Percentiles rank a stretch among this genome's conserved stretches.
Conservation (phyloP, 2,113 vertebrate genomes). For the Scopus umbretta region DNA sequence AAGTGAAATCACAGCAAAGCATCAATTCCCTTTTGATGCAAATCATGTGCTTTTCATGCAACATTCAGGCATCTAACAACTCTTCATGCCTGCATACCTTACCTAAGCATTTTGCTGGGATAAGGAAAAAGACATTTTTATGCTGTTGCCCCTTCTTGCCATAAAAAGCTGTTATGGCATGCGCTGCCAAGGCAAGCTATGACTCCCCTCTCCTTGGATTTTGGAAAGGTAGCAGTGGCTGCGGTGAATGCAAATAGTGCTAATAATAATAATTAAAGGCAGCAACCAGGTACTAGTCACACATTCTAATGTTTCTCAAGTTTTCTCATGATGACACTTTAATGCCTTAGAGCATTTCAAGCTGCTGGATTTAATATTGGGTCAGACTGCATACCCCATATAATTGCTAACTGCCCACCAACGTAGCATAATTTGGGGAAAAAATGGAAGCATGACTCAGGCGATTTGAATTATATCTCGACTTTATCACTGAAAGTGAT, state of each 20-base stretch:
- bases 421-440: background rate
- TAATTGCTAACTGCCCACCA: background rate
- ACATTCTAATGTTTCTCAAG: background rate
- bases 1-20: background rate
- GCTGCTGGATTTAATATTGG: background rate
- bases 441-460: background rate
- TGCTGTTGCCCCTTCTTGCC: background rate
- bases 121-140: background rate
- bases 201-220: background rate
- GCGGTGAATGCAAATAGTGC: background rate
- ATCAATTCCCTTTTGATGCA: background rate
- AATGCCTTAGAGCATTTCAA: background rate
- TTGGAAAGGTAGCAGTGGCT: background rate
- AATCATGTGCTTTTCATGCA: background rate
- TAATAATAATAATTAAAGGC: background rate
- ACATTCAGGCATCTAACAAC: background rate
- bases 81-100: background rate
- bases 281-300: background rate
- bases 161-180: background rate
- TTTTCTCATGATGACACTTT: background rate
- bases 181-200: background rate
- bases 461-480: background rate
- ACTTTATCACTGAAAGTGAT: background rate
- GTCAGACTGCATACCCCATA: background rate
- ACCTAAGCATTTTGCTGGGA: background rate